Evolutionary conservation across 2,797 vertebrate genomes (phyloP), one percentile per base, ranked within the genome.

Genomic region (Eurystomus glaucurus): DNA sequence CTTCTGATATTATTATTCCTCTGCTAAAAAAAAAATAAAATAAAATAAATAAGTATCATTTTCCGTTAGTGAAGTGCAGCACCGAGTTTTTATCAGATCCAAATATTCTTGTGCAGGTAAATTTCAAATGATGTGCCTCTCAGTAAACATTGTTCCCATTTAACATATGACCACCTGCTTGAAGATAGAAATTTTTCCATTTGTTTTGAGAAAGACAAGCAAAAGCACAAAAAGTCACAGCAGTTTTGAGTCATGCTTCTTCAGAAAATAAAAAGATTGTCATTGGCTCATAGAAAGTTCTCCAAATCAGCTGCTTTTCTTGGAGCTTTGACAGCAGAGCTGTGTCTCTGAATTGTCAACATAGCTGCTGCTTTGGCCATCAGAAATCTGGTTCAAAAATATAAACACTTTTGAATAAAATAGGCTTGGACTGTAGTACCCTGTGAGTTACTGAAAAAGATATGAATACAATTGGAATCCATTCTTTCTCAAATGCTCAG

Each of bases 281-380:
- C n/a, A 22, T 43, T 85, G 46, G 26, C 45, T 91, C 6, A 29
- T 28, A 39, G 46, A 68, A 83, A 70, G n/a, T 76, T 94, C 76
- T 93, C 75, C 68, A 80, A 76, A 48, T 76, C 78, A 91, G 64
- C 75, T 88, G 81, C 35, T 91, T 93, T 96, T 91, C n/a, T 72
- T 94, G 94, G 71, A 91, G 39, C 22, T 83, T 81, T 90, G 69
- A 88, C 80, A 95, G 60, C 39, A 85, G 68, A 93, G 25, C 35
- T 92, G 26, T 61, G 45, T 31, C 33, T 88, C 78, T 88, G 51
- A 97, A 94, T 64, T 77, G 9, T 74, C 88, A 95, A 74, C n/a
- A 62, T 72, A 66, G 54, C 51, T 85, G 62, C 41, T 91, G 17
- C 68, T 94, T 83, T 74, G 55, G 43, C 60, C 29, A 8, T 48